Evolutionary conservation across 2,113 vertebrate species (phyloP), one percentile per base, ranked within the genome.

Genomic region (Lagopus muta): DNA sequence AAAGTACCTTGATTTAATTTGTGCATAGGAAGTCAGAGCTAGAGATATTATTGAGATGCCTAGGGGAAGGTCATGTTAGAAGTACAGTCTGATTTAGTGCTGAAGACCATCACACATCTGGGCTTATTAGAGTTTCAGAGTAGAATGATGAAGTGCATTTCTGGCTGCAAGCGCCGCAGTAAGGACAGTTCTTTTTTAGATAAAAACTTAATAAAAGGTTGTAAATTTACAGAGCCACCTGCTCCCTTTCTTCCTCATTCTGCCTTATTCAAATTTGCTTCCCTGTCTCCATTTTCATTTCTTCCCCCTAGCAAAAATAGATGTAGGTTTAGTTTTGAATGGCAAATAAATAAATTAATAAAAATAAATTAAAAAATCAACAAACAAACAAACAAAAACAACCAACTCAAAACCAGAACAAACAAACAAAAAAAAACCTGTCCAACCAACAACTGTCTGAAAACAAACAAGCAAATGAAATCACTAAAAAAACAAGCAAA

Each of bases 61-160:
- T 54, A 42, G 18, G 89, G 96, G 91, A 96, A 97, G 90, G 89
- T 95, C 80, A n/a, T 42, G 38, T 36, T 78, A 72, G 73, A 96
- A 91, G 76, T 82, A 47, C 57, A 90, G 66, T 34, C 78, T 96
- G 83, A 94, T 55, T 94, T 94, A 90, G 42, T 88, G 55, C 78
- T 76, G 45, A 95, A 94, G 74, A 62, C 70, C 66, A n/a, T 90
- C 70, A 82, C 94, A 93, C 60, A 96, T 94, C 83, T 92, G 86
- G 86, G 91, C 54, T 93, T 81, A 90, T 71, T n/a, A 7, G 38
- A 80, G 27, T 66, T 94, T 96, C 62, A 88, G 86, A 58, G 38
- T 77, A 40, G 82, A 95, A 92, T 91, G 84, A 95, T 72, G 24
- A 34, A 93, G 40, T 81, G 34, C 16, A 74, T 94, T 94, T 69